Evolutionary conservation across 2,113 vertebrate genomes (phyloP), one percentile per base, ranked within the genome.

Genomic region (Stictonetta naevosa): DNA sequence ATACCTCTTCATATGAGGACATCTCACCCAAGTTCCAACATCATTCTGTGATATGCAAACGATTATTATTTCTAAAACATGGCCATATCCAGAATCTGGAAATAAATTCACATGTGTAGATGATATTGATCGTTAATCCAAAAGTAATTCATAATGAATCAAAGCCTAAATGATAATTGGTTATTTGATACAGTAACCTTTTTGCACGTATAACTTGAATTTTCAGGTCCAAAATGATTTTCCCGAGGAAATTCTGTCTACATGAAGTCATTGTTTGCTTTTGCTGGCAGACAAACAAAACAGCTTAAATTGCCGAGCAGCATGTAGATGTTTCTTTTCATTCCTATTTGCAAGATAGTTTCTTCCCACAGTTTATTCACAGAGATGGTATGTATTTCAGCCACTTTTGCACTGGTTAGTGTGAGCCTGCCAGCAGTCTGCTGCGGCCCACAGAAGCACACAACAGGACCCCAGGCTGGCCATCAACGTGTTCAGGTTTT

Each of bases 231-330:
- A 72, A 46, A 64, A 60, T 91, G 15, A 34, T 84, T 67, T 78
- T 92, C 34, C 46, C 60, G 48, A 78, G 80, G 52, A 89, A 93
- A 95, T 91, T 75, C 64, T 91, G 83, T 12, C 83, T 86, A 62
- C 63, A 23, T 67, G 85, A 93, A 92, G 88, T 86, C 83, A 88
- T 64, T 42, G 38, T 40, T 86, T 75, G 69, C 62, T 86, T 88
- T 77, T 76, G 38, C 58, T 52, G 11, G 68, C 29, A 62, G 73
- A 63, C 50, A 81, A 77, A 90, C 79, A 63, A 74, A 88, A 46
- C 56, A 92, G 62, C 69, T 74, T 38, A 22, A 44, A 83, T 4
- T 90, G 83, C 90, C 86, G 92, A 48, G 55, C 53, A 95, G 89
- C 36, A 0, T 2, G 38, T 12, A 81, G 83, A 78, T 40, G 44